Evolutionary conservation across 1,140 invertebrate genomes (phyloP).

Genomic region (Heliconius nattereri): DNA sequence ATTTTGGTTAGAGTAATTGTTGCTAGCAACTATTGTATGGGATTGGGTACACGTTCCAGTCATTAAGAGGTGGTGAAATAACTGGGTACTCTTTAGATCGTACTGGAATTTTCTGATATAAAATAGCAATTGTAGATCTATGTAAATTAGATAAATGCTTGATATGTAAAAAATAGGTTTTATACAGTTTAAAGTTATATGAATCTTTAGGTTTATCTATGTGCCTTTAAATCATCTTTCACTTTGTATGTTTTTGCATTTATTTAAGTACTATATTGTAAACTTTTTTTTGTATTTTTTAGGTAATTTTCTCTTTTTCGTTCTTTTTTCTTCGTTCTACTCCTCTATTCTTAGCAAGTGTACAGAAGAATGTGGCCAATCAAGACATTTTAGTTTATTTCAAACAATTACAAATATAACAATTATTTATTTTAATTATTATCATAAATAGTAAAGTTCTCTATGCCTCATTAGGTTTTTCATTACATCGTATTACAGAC

Average conservation of each 20-base stretch:
- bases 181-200: too few species aligned
- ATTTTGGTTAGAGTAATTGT: slow-evolving; percentile 45
- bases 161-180: too few species aligned
- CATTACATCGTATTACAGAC: slow-evolving; percentile 11
- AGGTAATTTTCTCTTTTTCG: not conserved
- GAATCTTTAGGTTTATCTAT: too few species aligned
- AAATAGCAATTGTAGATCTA: not conserved
- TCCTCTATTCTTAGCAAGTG: not conserved
- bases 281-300: too few species aligned
- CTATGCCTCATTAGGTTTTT: not conserved
- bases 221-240: too few species aligned
- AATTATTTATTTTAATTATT: not conserved
- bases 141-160: too few species aligned
- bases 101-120: not conserved
- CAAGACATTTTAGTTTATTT: not conserved
- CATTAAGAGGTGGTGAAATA: not conserved
- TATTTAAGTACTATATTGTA: too few species aligned
- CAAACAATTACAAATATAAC: not conserved
- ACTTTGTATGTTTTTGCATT: too few species aligned
- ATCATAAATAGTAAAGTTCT: not conserved
- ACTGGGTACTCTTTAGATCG: not conserved
- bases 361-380: not conserved
- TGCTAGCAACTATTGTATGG: slow-evolving; percentile 14
- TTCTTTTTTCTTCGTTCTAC: not conserved
- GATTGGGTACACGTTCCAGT: slow-evolving; percentile 13